Conservation (phyloP, 2,888 invertebrate genomes). For the Willowsia nigromaculata region DNA sequence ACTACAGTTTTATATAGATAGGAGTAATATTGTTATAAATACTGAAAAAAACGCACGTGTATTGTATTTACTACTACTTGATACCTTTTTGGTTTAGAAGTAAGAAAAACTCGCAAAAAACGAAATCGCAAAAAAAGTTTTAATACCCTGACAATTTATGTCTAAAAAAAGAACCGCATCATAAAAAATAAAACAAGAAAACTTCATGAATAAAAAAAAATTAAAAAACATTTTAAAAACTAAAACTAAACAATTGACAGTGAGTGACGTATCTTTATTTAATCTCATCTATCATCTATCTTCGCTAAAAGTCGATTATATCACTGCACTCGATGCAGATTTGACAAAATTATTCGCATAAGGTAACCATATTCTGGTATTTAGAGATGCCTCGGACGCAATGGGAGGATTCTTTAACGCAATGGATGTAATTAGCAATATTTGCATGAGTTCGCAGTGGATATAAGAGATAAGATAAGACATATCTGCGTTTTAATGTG, state of each 20-base stretch:
- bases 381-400: too few relatives aligned
- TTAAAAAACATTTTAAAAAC: constrained; percentile 51
- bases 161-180: constrained; percentile 47
- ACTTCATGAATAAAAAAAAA: constrained; percentile 35
- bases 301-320: too few relatives aligned
- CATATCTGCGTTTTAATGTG: too few relatives aligned
- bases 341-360: too few relatives aligned
- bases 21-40: background rate
- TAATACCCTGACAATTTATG: constrained; percentile 71
- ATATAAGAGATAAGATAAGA: too few relatives aligned
- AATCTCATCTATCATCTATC: too few relatives aligned
- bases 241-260: background rate
- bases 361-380: too few relatives aligned
- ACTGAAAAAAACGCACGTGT: constrained; percentile 39
- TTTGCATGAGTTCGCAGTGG: too few relatives aligned
- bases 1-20: constrained; percentile 19
- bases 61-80: constrained; percentile 51
- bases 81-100: constrained; percentile 52
- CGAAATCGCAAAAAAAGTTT: constrained; percentile 73
- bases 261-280: too few relatives aligned
- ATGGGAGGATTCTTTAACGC: too few relatives aligned
- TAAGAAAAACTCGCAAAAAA: constrained; percentile 64
- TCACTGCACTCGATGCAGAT: too few relatives aligned
- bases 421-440: too few relatives aligned
- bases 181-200: constrained; percentile 31